Evolutionary conservation across 2,113 vertebrate species (phyloP), one percentile per base, ranked within the genome.

Genomic region (Amazona vittata): DNA sequence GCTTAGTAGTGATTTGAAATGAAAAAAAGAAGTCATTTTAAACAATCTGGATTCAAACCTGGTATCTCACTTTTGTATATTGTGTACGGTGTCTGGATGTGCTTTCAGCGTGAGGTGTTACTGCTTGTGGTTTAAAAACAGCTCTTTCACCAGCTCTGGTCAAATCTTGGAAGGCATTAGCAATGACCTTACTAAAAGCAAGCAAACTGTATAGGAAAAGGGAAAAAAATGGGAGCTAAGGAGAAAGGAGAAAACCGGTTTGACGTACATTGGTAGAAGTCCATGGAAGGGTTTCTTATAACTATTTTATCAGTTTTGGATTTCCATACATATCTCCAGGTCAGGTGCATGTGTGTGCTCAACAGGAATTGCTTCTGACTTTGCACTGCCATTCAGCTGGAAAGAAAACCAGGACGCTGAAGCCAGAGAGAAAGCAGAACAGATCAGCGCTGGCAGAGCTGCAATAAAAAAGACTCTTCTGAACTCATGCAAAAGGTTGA

Each of bases 331-430:
- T 20, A 73, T 37, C 37, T 55, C 35, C 50, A 65, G 25, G 39
- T 62, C 35, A 89, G 82, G 67, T 83, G 52, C n/a, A 31, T 44
- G 4, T 62, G 14, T 52, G 28, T 26, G 5, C 29, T 93, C 35
- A 63, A 67, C 15, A 78, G 50, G 43, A 94, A 81, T 67, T 92
- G 50, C 39, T 93, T 81, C 85, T 86, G 68, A 68, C 22, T 86
- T 90, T 83, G 33, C 50, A 21, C 10, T 55, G 35, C 5, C 29
- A 22, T 44, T 93, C 50, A 75, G 13, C 26, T 84, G 65, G 73
- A 89, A 84, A 57, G 19, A 75, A 86, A 93, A 60, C 29, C 60
- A 73, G 80, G 31, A 78, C 29, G 20, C 11, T 64, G 47, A 89
- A 62, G 84, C 41, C 25, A 46, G 62, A 69, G 28, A 65, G 60